Evolutionary conservation across 1,140 invertebrate genomes (phyloP), one percentile per base, ranked within the genome.

Genomic region (Propsilocerus akamusi): DNA sequence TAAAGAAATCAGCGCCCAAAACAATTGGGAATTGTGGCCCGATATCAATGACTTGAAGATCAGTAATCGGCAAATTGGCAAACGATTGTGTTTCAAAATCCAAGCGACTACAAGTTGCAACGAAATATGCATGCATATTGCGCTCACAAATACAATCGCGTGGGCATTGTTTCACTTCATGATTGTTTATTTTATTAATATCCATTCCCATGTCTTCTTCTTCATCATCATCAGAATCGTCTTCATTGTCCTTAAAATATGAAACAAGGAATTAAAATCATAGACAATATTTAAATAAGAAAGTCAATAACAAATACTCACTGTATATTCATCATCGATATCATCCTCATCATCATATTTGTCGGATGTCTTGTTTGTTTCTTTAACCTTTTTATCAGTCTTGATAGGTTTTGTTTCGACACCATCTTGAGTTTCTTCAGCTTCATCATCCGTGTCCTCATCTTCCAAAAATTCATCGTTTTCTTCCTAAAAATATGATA

Each of bases 81-180:
- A 75, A 76, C 55, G 72, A 74, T 56, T 76, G 74, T 23, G 66
- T 73, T 34, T 69, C 72, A 23, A 70, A 53, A 63, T 76, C 73
- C 51, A 76, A 57, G 58, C 62, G 58, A 54, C 57, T 63, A 52
- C 63, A 65, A 11, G 63, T 65, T 17, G 63, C 63, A 49, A 64
- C 63, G 53, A 64, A 34, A 51, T 62, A 65, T 49, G 57, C 58
- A 53, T 64, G 62, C 48, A 57, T 51, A 49, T 65, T 65, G 5
- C 62, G 56, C 6, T 57, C 53, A 32, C 63, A 65, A 14, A 53
- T 47, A 14, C 63, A 65, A 47, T 63, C 63, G 48, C 62, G 57
- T n/a, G 63, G 60, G 24, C 63, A 65, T 22, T 3, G 62, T 59
- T 7, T 62, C 57, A 49, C 62, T 55, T 47, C 65, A 58, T 51